phyloP scores from a whole-genome alignment of 1,140 invertebrate genomes.

The Drosophila aff. region DNA sequence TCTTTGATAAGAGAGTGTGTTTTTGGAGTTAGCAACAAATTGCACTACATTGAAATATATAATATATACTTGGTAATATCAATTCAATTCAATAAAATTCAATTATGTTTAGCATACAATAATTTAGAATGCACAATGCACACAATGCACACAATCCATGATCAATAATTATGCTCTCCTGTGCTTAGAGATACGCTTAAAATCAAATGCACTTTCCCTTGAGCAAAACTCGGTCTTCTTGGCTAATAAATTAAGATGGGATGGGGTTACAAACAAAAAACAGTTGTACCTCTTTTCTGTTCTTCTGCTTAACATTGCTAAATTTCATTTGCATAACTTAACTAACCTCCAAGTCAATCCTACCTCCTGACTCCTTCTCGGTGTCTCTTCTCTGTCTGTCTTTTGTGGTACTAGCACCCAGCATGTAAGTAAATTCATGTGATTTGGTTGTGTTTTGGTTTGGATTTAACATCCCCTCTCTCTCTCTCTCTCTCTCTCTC shows the following conservation, averaged over 20 bases:
- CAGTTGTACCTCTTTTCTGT: neutral
- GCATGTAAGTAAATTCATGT: conserved; percentile 73
- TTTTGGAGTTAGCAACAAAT: conserved; percentile 68
- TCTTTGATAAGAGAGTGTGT: conserved; percentile 26
- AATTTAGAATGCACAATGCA: neutral
- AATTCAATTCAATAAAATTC: conserved; percentile 42
- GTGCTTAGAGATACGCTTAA: conserved; percentile 32
- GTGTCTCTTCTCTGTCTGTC: neutral
- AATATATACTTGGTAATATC: conserved; percentile 54
- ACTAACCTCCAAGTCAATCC: conserved; percentile 5
- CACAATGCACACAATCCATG: conserved; percentile 2
- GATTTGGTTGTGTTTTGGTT: conserved; percentile 57
- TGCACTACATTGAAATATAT: conserved; percentile 66
- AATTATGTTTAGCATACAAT: conserved; percentile 23
- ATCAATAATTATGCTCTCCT: conserved; percentile 16
- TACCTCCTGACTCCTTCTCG: neutral
- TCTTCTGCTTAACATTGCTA: conserved; percentile 26
- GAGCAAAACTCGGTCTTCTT: conserved; percentile 58
- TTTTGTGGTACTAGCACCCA: conserved; percentile 62
- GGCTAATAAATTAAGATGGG: conserved; percentile 16
- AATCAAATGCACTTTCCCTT: conserved; percentile 67
- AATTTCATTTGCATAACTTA: conserved; percentile 37
- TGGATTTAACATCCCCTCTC: conserved; percentile 11
- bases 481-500: neutral
- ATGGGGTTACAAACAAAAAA: conserved; percentile 24